Conservation (phyloP, 1,140 invertebrate genomes). For the Calosoma granatense region DNA sequence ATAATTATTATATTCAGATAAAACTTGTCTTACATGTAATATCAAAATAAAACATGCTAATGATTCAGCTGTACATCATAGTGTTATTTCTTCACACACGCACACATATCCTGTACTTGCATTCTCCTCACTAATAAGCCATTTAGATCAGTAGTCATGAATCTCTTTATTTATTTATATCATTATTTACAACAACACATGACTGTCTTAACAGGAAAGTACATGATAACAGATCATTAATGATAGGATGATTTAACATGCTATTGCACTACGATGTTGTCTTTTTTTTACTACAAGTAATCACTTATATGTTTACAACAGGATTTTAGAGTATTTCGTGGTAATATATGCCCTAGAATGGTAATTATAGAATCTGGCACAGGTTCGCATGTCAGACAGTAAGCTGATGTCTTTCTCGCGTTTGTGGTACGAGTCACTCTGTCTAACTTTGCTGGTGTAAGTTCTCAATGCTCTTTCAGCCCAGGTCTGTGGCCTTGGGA, state of each 20-base stretch:
- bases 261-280: background rate
- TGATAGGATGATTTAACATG: too few relatives aligned
- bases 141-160: too few relatives aligned
- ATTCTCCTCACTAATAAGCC: too few relatives aligned
- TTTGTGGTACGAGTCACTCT: constrained; percentile 20
- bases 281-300: background rate
- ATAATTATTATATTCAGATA: constrained; percentile 17
- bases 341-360: background rate
- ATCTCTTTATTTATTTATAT: too few relatives aligned
- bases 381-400: constrained; percentile 9
- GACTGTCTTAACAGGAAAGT: too few relatives aligned
- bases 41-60: constrained; percentile 1
- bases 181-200: too few relatives aligned
- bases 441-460: constrained; percentile 41
- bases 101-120: too few relatives aligned
- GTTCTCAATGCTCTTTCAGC: constrained; percentile 64
- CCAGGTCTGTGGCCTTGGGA: constrained; percentile 69
- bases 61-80: background rate
- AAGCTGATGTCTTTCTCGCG: constrained; percentile 21
- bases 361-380: constrained; percentile 5
- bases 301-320: constrained; percentile 6
- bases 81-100: too few relatives aligned
- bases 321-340: background rate
- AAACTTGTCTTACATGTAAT: constrained; percentile 10
- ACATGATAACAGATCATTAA: too few relatives aligned